A percentile compares a stretch with the other conserved stretches of the same genome.
Conservation (phyloP, 2,888 invertebrate species). For the Thecocarcelia acutangulata region DNA sequence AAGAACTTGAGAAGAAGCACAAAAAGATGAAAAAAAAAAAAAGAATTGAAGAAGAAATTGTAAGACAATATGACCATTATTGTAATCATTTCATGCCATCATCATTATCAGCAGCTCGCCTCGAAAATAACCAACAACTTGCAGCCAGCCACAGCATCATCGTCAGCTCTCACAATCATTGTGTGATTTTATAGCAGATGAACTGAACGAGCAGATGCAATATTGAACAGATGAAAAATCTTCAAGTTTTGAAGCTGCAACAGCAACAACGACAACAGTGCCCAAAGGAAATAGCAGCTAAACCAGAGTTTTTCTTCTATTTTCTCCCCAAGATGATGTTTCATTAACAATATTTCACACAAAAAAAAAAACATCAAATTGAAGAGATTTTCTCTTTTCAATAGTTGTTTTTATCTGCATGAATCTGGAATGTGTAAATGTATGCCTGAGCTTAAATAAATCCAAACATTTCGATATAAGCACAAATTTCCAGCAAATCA, state of each 20-base stretch:
- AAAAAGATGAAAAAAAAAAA: too few species aligned
- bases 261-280: neutral
- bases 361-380: neutral
- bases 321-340: neutral
- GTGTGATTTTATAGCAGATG: neutral
- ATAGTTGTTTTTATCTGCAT: too few species aligned
- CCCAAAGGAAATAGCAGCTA: conserved; percentile 31
- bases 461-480: conserved; percentile 23
- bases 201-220: conserved; percentile 13
- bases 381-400: conserved; percentile 12
- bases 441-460: conserved; percentile 7
- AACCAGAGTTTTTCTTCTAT: conserved; percentile 36
- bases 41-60: too few species aligned
- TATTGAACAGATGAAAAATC: conserved; percentile 24
- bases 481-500: conserved; percentile 2
- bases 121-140: neutral
- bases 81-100: conserved; percentile 8
- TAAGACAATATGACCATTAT: conserved; percentile 38
- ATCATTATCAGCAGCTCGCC: conserved; percentile 19
- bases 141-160: neutral
- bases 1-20: too few species aligned
- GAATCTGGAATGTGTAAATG: too few species aligned
- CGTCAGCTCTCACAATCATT: neutral
- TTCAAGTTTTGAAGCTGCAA: neutral
- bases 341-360: neutral